Base-by-base conservation (phyloP, 2,797 vertebrate genomes). In the Coluber constrictor region DNA sequence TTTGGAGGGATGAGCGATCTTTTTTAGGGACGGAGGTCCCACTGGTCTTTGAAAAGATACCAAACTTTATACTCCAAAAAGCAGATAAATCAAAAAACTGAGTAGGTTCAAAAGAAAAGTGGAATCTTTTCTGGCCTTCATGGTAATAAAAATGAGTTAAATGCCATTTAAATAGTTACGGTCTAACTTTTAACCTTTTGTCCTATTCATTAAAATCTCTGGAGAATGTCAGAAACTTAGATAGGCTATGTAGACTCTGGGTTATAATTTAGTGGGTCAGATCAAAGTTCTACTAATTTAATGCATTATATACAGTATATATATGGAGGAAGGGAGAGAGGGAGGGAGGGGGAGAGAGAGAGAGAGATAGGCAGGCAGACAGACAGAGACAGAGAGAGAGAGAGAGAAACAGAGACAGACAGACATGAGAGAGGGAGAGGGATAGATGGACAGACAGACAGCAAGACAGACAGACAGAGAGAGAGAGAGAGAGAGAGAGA, bases 351-450 rank as follows among this genome's bases (percentile, higher is more conserved):
- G 59, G 23, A 27, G 60, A 61, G 23, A 25, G 57, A 18, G 4
- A 57, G 1, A 57, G 15, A 57, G 13, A 56, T 3, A 16, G 0
- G 18, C 0, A 57, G 15, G 18, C 0, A 56, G 4, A 16, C 13
- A 57, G 6, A 9, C 20, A 60, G 59, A 59, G 6, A 59, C 20
- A 56, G 56, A 56, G 3, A 56, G 12, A 59, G 57, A 59, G 5
- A 59, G 6, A 59, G 2, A 23, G 20, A 59, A 20, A 56, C 3
- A 56, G 15, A 56, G 56, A 56, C 2, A 56, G 56, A 56, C 3
- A 56, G 37, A 37, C 37, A 37, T 1, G 3, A 56, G 13, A 56
- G 12, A 56, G 55, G 3, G 0, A n/a, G 37, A 2, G 10, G 10
- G 10, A 56, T 0, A 47, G 47, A 47, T 47, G 37, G 37, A 37